Conservation (phyloP, 2,113 vertebrate species). For the Lycaon pictus region DNA sequence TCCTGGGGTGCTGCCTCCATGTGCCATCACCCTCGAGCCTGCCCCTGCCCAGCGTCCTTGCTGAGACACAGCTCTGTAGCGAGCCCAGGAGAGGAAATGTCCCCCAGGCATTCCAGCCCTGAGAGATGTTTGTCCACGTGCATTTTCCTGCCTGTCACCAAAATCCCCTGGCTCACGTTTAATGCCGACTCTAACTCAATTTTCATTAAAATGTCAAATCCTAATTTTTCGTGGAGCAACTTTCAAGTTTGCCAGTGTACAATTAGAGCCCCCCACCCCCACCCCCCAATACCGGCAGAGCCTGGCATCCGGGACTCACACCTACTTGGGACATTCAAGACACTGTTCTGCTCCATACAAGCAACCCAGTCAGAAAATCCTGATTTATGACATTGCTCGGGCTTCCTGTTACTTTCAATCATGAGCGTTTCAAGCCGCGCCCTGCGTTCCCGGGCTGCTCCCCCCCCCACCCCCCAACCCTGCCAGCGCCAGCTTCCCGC, state of each 20-base stretch:
- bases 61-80: neutral
- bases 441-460: constrained; percentile 45
- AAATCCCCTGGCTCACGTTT: constrained; percentile 76
- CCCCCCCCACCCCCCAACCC: neutral
- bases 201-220: constrained; percentile 80
- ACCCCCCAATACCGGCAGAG: constrained; percentile 77
- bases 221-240: constrained; percentile 74
- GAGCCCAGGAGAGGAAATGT: constrained; percentile 39
- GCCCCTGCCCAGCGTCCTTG: neutral
- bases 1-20: accelerated
- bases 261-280: constrained; percentile 76
- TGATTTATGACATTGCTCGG: constrained; percentile 85
- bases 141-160: constrained; percentile 76
- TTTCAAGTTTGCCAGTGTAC: constrained; percentile 79
- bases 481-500: constrained; percentile 11
- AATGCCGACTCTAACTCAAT: constrained; percentile 22
- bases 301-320: constrained; percentile 79
- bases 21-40: accelerated
- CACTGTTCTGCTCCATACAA: constrained; percentile 84
- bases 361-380: constrained; percentile 86
- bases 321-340: constrained; percentile 84
- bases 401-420: constrained; percentile 88
- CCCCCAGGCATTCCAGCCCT: constrained; percentile 7
- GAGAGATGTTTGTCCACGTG: constrained; percentile 65
- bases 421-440: constrained; percentile 77